phyloP scores from a whole-genome alignment of 2,888 invertebrate species.

The Lomographa bimaculata region DNA sequence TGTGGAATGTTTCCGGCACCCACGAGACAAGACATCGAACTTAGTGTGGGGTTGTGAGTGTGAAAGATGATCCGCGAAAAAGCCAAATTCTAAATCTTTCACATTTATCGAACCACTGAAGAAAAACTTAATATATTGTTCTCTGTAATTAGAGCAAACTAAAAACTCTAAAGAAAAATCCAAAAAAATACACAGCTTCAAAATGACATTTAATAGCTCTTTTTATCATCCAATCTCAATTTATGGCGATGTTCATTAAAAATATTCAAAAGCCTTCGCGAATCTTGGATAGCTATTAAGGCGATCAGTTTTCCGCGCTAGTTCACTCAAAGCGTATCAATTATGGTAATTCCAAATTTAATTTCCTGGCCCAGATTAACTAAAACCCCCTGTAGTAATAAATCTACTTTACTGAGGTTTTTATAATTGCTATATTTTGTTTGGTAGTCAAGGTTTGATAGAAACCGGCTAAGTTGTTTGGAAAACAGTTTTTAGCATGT shows the following conservation, averaged over 20 bases:
- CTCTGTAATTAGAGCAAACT: no score
- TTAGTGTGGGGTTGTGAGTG: no score
- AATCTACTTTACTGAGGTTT: conserved; percentile 72
- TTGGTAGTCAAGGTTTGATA: conserved; percentile 31
- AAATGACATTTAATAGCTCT: conserved; percentile 34
- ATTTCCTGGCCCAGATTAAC: conserved; percentile 80
- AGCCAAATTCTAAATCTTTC: no score
- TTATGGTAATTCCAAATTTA: conserved; percentile 81
- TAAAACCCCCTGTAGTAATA: conserved; percentile 66
- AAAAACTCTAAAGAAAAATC: no score
- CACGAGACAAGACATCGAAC: no score
- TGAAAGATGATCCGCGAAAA: no score
- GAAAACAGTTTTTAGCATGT: no score
- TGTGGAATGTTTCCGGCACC: no score
- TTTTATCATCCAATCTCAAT: conserved; percentile 55
- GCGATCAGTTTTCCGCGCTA: conserved; percentile 75
- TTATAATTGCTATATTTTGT: conserved; percentile 48
- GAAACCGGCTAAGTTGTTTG: conserved; percentile 4
- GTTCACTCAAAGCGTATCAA: conserved; percentile 77
- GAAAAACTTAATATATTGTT: no score
- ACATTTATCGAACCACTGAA: no score
- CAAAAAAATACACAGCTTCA: conserved; percentile 9
- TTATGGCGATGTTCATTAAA: conserved; percentile 54
- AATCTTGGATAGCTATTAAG: conserved; percentile 51
- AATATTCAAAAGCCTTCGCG: conserved; percentile 46